Conservation (phyloP, 2,113 vertebrate genomes). For the Enhydra lutris region DNA sequence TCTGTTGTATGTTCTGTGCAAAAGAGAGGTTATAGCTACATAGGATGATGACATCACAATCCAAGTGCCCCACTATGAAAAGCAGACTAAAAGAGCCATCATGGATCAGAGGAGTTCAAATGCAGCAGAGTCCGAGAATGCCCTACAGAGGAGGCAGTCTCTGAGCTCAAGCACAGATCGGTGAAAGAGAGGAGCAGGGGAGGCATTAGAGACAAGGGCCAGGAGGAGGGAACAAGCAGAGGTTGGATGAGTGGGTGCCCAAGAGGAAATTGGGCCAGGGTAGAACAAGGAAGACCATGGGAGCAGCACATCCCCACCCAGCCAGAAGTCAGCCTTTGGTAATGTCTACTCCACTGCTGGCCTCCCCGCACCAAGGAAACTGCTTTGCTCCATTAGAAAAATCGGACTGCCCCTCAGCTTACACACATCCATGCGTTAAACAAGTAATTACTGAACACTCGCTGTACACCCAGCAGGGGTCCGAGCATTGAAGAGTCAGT, state of each 20-base stretch:
- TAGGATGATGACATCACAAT: neutral
- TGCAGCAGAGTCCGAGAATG: neutral
- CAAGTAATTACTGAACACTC: neutral
- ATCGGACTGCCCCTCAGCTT: neutral
- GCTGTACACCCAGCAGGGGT: neutral
- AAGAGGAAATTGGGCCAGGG: neutral
- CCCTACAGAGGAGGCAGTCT: neutral
- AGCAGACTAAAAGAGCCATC: neutral
- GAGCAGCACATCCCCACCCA: neutral
- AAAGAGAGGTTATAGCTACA: neutral
- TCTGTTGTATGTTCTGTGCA: neutral
- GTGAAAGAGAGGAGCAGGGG: neutral
- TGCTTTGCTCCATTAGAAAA: neutral
- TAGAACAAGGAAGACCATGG: neutral
- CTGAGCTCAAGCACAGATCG: neutral
- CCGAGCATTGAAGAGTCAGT: neutral
- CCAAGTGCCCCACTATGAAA: neutral
- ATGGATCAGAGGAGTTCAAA: neutral
- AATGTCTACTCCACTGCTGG: neutral
- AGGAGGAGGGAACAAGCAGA: neutral
- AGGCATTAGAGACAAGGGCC: no score
- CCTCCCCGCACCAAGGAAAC: neutral
- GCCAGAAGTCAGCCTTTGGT: neutral
- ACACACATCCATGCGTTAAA: neutral
- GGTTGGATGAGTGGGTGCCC: neutral